A percentile compares a stretch with the other conserved stretches of the same genome.
These are phyloP conservation scores for Dinoponera quadriceps DNA, from an alignment of 1,140 invertebrate species.

Conservation along the genomic window DNA sequence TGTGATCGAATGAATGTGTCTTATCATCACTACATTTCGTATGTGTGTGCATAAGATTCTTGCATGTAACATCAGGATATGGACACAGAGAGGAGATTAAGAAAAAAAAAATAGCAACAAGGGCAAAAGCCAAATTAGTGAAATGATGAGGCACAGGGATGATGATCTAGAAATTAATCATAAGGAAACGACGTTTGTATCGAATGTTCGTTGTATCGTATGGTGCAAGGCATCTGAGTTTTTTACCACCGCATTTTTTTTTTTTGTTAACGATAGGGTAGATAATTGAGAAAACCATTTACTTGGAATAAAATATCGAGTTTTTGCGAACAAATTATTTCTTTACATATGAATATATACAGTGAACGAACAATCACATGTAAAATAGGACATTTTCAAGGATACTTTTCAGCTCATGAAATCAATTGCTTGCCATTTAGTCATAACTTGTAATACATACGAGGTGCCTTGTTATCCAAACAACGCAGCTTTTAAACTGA, in stretches of 20 bases:
- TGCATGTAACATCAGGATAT: conserved; percentile 82
- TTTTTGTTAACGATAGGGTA: conserved; percentile 20
- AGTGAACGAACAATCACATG: conserved; percentile 13
- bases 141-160: conserved; percentile 50
- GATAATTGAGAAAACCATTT: neutral
- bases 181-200: neutral
- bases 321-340: neutral
- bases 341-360: conserved; percentile 9
- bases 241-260: conserved; percentile 23
- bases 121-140: conserved; percentile 32
- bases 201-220: no score
- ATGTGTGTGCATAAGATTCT: conserved; percentile 71
- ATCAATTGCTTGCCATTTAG: neutral
- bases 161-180: conserved; percentile 38
- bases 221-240: conserved; percentile 59
- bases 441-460: neutral
- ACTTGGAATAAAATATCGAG: neutral
- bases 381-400: conserved; percentile 9
- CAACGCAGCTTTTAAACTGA: conserved; percentile 81
- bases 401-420: neutral
- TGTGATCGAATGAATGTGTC: conserved; percentile 61
- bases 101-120: conserved; percentile 16
- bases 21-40: conserved; percentile 42
- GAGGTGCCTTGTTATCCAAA: conserved; percentile 56
- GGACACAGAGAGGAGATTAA: conserved; percentile 83